phyloP scores from a whole-genome alignment of 2,888 invertebrate species.

The Cosmorhoe ocellata region DNA sequence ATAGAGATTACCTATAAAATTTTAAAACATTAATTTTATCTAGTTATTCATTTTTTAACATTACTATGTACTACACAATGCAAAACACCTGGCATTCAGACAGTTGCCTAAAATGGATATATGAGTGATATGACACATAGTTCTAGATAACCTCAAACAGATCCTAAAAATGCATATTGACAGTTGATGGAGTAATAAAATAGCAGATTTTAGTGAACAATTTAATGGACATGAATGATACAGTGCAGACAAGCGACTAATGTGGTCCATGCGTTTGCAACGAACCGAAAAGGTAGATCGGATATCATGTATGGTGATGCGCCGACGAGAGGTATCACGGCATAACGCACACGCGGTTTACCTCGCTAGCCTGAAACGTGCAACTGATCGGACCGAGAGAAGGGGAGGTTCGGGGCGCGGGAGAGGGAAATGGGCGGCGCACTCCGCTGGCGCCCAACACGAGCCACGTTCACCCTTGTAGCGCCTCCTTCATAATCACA shows the following conservation, averaged over 20 bases:
- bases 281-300: slow-evolving; percentile 74
- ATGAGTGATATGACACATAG: slow-evolving; percentile 37
- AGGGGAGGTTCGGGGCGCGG: slow-evolving; percentile 39
- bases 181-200: slow-evolving; percentile 23
- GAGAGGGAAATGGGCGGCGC: slow-evolving; percentile 51
- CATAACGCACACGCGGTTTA: slow-evolving; percentile 74
- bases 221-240: slow-evolving; percentile 47
- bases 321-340: slow-evolving; percentile 66
- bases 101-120: slow-evolving; percentile 30
- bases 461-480: slow-evolving; percentile 51
- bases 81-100: slow-evolving; percentile 34
- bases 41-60: slow-evolving; percentile 7
- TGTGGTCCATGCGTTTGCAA: slow-evolving; percentile 80
- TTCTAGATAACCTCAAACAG: slow-evolving; percentile 33
- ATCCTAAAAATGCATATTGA: slow-evolving; percentile 27
- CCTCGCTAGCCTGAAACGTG: slow-evolving; percentile 65
- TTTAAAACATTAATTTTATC: no score
- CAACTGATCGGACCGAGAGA: slow-evolving; percentile 57
- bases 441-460: slow-evolving; percentile 58
- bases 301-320: slow-evolving; percentile 70
- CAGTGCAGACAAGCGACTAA: slow-evolving; percentile 77
- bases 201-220: slow-evolving; percentile 27
- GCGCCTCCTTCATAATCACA: slow-evolving; percentile 70
- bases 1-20: no score
- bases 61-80: slow-evolving; percentile 31